Evolutionary conservation across 2,888 invertebrate genomes (phyloP).

Genomic region (Lottia gigantea): DNA sequence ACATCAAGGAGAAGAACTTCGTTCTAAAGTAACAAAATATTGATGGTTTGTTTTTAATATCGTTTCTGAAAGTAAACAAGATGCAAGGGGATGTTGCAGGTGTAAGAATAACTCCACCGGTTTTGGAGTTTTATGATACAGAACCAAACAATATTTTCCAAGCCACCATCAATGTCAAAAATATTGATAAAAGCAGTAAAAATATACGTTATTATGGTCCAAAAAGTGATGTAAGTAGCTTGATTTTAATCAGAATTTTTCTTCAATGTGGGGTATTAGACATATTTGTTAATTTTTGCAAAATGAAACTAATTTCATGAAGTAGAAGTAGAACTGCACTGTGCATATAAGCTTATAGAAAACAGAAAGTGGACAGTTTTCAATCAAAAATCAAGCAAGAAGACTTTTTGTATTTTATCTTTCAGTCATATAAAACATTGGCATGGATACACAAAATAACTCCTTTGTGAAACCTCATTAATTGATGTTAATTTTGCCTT

Average conservation of each 20-base stretch:
- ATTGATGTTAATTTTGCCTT: neutral
- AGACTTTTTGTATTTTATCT: too few species aligned
- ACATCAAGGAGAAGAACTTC: too few species aligned
- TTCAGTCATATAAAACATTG: too few species aligned
- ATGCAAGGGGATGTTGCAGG: constrained; percentile 63
- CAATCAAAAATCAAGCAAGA: too few species aligned
- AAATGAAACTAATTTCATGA: too few species aligned
- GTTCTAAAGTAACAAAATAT: neutral
- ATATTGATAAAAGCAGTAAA: constrained; percentile 62
- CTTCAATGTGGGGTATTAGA: too few species aligned
- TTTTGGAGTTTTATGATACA: constrained; percentile 62
- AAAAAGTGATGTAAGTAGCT: constrained; percentile 56
- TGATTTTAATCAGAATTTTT: too few species aligned
- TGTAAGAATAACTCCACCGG: constrained; percentile 61
- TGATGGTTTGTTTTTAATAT: neutral
- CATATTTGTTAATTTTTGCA: too few species aligned
- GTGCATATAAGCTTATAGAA: too few species aligned
- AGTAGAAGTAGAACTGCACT: too few species aligned
- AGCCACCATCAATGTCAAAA: constrained; percentile 61
- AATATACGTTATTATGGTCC: constrained; percentile 65
- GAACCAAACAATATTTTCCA: constrained; percentile 51
- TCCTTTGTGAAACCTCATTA: neutral
- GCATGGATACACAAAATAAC: neutral
- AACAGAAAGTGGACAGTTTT: too few species aligned
- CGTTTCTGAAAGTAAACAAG: constrained; percentile 16